A percentile compares a stretch with the other conserved stretches of the same genome.
Conservation (phyloP, 2,797 vertebrate genomes). For the Oryzias dopingdopingensis region DNA sequence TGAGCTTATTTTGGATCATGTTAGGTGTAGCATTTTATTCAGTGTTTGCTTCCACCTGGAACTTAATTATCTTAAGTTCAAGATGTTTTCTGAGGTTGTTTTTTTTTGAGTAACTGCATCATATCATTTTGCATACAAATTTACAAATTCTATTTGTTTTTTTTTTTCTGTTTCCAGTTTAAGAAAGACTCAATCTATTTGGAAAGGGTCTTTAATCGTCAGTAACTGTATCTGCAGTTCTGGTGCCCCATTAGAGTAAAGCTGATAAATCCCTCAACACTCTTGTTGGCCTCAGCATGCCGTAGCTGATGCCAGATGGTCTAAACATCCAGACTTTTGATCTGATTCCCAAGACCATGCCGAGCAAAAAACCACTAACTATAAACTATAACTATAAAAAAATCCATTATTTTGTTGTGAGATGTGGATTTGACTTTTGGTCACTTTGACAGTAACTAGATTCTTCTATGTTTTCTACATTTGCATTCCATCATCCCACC, state of each 20-base stretch:
- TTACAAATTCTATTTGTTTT: too few species aligned
- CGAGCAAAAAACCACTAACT: constrained; percentile 18
- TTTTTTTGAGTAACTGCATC: too few species aligned
- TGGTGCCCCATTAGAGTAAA: constrained; percentile 3
- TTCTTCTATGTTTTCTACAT: constrained; percentile 17
- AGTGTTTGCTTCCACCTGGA: too few species aligned
- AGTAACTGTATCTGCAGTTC: constrained; percentile 8
- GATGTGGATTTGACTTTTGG: not conserved
- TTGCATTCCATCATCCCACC: constrained; percentile 15
- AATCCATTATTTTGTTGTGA: constrained; percentile 8
- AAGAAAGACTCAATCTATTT: not conserved
- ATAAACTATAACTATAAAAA: constrained; percentile 32
- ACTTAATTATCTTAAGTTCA: too few species aligned
- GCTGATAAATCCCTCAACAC: constrained; percentile 21
- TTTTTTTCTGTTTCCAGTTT: too few species aligned
- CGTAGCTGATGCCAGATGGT: constrained; percentile 49
- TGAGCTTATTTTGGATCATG: too few species aligned
- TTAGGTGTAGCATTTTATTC: too few species aligned
- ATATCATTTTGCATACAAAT: too few species aligned
- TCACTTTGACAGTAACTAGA: not conserved
- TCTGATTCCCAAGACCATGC: constrained; percentile 22
- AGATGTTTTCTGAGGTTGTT: too few species aligned
- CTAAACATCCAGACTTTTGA: constrained; percentile 44
- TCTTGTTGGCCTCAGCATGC: constrained; percentile 25
- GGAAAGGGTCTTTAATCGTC: not conserved